Evolutionary conservation across 64 coral and sea anemone genomes (phyloP).

Genomic region (Orbicella faveolata): DNA sequence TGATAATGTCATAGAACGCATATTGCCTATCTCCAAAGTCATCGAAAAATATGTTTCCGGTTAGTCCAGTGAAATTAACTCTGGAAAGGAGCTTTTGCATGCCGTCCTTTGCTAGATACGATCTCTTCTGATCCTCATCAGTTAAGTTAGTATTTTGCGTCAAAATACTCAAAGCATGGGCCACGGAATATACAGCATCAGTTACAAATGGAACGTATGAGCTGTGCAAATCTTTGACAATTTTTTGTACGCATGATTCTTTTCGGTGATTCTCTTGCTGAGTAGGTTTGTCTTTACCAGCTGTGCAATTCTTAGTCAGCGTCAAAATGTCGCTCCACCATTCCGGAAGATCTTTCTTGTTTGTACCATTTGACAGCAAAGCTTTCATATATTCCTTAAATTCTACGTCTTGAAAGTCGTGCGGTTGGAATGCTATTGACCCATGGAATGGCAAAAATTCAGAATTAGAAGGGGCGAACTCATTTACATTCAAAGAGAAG

Average conservation of each 20-base stretch:
- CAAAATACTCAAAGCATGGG: slow-evolving; percentile 25
- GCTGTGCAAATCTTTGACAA: slow-evolving; percentile 35
- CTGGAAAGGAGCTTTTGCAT: slow-evolving; percentile 21
- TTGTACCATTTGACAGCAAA: background rate
- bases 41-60: slow-evolving; percentile 7
- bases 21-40: background rate
- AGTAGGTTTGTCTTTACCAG: background rate
- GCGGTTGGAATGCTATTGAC: background rate
- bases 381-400: background rate
- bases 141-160: background rate
- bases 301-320: slow-evolving; percentile 13
- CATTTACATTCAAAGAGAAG: background rate
- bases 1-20: slow-evolving; percentile 20
- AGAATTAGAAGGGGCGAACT: no score
- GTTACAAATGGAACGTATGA: slow-evolving; percentile 47
- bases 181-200: slow-evolving; percentile 60
- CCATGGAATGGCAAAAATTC: background rate
- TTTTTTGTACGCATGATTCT: background rate
- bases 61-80: slow-evolving; percentile 31
- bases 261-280: background rate
- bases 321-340: slow-evolving; percentile 68
- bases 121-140: slow-evolving; percentile 5
- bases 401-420: background rate
- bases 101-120: background rate
- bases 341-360: background rate